A percentile compares a stretch with the other conserved stretches of the same genome.
phyloP scores from a whole-genome alignment of 1,140 invertebrate genomes.

The Heliconius eleuchia region DNA sequence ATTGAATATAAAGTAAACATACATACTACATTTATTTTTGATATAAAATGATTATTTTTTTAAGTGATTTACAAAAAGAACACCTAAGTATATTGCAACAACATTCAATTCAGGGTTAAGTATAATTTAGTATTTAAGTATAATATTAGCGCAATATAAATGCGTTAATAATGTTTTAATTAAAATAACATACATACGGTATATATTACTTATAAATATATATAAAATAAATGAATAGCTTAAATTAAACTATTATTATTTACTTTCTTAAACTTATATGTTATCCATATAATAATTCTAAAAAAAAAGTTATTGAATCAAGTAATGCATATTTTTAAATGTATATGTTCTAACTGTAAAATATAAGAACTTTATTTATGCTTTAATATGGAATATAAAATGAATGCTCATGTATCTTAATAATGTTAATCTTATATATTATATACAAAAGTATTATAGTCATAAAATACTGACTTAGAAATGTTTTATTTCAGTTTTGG shows the following conservation, averaged over 20 bases:
- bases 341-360: too few relatives aligned
- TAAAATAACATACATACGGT: background rate
- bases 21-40: background rate
- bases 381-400: too few relatives aligned
- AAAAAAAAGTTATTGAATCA: too few relatives aligned
- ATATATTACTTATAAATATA: slow-evolving; percentile 36
- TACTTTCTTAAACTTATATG: background rate
- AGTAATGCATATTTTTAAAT: too few relatives aligned
- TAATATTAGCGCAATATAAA: background rate
- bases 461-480: slow-evolving; percentile 11
- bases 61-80: slow-evolving; percentile 70
- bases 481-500: slow-evolving; percentile 79
- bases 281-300: too few relatives aligned
- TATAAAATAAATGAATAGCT: slow-evolving; percentile 54
- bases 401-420: too few relatives aligned
- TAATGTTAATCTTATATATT: too few relatives aligned
- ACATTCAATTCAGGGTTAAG: slow-evolving; percentile 61
- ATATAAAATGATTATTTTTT: slow-evolving; percentile 68
- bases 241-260: background rate
- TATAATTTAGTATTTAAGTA: background rate
- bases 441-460: background rate
- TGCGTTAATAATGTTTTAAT: background rate
- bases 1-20: background rate
- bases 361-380: too few relatives aligned
- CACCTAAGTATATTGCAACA: slow-evolving; percentile 62